A percentile compares a stretch with the other conserved stretches of the same genome.
These are phyloP conservation scores for Acanthopleura granulata DNA, from an alignment of 2,888 invertebrate species.

Conservation along the genomic window DNA sequence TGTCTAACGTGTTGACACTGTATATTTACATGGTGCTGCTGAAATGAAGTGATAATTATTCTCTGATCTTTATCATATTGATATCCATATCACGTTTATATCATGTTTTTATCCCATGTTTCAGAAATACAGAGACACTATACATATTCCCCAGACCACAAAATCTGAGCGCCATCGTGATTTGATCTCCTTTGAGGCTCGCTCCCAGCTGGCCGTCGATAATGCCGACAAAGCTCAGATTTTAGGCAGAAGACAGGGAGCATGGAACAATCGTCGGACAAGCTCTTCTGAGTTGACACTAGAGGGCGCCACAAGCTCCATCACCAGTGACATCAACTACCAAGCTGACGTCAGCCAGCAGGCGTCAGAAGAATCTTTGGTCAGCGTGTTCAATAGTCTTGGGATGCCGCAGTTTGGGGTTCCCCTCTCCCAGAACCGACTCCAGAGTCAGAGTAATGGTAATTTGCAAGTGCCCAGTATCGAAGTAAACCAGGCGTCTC, in stretches of 20 bases:
- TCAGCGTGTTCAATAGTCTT: not conserved
- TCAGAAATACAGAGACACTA: not conserved
- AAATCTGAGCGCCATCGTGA: not conserved
- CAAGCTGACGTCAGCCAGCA: not conserved
- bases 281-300: not conserved
- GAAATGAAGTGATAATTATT: not conserved
- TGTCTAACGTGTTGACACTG: too few relatives aligned
- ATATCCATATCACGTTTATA: not conserved
- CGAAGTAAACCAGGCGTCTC: not conserved
- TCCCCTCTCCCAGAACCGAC: not conserved
- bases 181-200: not conserved
- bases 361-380: constrained; percentile 1
- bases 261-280: not conserved
- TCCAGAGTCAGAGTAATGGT: too few relatives aligned
- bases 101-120: not conserved
- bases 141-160: not conserved
- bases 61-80: not conserved
- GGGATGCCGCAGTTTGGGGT: not conserved
- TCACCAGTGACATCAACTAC: not conserved
- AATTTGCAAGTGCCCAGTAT: too few relatives aligned
- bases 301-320: not conserved
- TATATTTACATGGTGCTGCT: too few relatives aligned
- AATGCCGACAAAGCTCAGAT: not conserved
- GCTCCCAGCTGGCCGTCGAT: not conserved
- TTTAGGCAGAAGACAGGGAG: not conserved